Base-by-base conservation (phyloP, 2,113 vertebrate species). In the Muntiacus reevesi region DNA sequence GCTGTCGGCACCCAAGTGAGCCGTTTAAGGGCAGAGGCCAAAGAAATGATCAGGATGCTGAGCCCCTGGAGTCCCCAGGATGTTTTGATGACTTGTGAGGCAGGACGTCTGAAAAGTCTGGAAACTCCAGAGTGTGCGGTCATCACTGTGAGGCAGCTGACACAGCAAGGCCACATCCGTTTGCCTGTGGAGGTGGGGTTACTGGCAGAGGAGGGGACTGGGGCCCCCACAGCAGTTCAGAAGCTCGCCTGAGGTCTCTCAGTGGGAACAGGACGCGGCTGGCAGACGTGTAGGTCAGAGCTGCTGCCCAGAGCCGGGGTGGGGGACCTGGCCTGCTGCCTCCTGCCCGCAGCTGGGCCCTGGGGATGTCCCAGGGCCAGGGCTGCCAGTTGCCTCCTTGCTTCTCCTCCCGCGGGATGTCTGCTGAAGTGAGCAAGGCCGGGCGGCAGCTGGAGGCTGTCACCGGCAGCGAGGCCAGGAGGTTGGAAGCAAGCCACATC, bases 61-160 rank as follows among this genome's bases (percentile, higher is more conserved):
- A 40, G 94, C 5, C 45, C n/a, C 43, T 16, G 60, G 45, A 52
- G 50, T 78, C 83, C 74, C 54, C 76, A 91, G 95, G 78, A 95
- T 84, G 71, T 93, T 96, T 30, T 59, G 55, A 62, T 84, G 57
- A 33, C 33, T 17, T 28, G 25, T 52, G 36, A 27, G 15, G n/a
- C 30, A 8, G 27, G 94, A 95, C 60, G 21, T 45, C 50, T 62
- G 88, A 90, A 45, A 95, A 91, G 76, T 45, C 12, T 47, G 92
- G 87, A 62, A 79, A 64, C 71, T 89, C 94, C 60, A 40, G 96
- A 21, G 28, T 45, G 27, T 96, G 84, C 4, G 45, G 47, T 94
- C 92, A 87, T 33, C 3, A 0, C 1, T 4, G 30, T 3, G 2
- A 94, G 78, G 52, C 50, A 50, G 64, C 86, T 36, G 60, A 36